Base-by-base conservation (phyloP, 2,888 invertebrate species). In the Metalampra italica region DNA sequence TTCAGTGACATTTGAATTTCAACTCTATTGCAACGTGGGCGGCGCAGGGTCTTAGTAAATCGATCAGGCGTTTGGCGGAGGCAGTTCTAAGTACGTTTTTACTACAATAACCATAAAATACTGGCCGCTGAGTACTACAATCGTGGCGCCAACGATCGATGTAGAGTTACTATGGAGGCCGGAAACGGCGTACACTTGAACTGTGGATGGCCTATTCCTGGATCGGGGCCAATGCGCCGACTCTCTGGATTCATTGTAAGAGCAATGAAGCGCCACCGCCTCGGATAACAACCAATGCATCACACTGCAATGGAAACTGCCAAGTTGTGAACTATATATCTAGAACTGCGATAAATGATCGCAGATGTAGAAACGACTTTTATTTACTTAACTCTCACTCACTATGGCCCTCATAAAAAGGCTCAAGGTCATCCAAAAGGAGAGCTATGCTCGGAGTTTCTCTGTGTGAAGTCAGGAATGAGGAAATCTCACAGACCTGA, bases 101-200 rank as follows among this genome's bases (percentile, higher is more conserved):
- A 42, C 13, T 29, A 34, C 30, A 29, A 30, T 29, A 43, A 38
- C 36, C 48, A 44, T 45, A 43, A 44, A 44, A 22, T 32, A 41
- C 39, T 29, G 15, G 44, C n/a, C 30, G 11, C 22, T 43, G 53
- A 49, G 14, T 43, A 54, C 50, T 52, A 53, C 54, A 52, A 51
- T 52, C 48, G 57, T 59, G 66, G 67, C 69, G 68, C 66, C 74
- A 66, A 60, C 62, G 65, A 65, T 63, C 63, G 52, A 60, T 56
- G 64, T 60, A 57, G 29, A 53, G 57, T 57, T n/a, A 59, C 60
- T 58, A 61, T 55, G 55, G 49, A 52, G 49, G 52, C 73, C 73
- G 76, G 78, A 82, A 75, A 74, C 65, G 66, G 68, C 66, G 75
- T 81, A 78, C 81, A 82, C 84, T 84, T 82, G 83, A 83, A 82